phyloP scores from a whole-genome alignment of 2,797 vertebrate species.

The Neomorphus geoffroyi region DNA sequence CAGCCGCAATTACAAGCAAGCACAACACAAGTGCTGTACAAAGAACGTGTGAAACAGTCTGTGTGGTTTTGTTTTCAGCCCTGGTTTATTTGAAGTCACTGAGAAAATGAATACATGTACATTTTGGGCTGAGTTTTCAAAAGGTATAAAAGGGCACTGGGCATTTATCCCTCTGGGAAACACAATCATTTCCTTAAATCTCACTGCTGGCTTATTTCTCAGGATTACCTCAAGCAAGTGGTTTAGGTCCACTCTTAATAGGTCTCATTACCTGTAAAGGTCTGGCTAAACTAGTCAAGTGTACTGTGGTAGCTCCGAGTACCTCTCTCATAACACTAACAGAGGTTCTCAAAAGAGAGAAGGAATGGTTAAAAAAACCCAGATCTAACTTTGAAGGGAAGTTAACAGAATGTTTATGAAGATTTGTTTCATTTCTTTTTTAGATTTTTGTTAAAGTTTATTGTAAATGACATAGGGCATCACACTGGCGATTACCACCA shows the following conservation, averaged over 20 bases:
- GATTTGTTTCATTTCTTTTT: background rate
- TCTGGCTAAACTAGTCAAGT: background rate
- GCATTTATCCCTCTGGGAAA: background rate
- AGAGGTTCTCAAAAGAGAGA: background rate
- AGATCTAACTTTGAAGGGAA: background rate
- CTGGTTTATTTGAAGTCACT: background rate
- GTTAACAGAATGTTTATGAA: background rate
- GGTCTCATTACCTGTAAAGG: rapidly evolving
- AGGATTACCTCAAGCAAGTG: background rate
- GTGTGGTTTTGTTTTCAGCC: background rate
- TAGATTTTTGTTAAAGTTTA: background rate
- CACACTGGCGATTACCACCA: background rate
- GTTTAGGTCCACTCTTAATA: background rate
- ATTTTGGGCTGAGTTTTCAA: background rate
- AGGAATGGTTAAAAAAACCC: background rate
- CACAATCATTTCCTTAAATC: background rate
- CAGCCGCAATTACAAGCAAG: background rate
- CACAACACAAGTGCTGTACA: background rate
- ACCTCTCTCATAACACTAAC: background rate
- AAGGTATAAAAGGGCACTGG: background rate
- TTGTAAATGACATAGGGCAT: background rate
- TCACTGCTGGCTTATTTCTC: background rate
- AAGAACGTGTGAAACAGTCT: background rate
- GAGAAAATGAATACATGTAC: background rate
- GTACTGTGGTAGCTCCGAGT: background rate